Base-by-base conservation (phyloP, 1,140 invertebrate genomes). In the Drosophila quadrilineata region DNA sequence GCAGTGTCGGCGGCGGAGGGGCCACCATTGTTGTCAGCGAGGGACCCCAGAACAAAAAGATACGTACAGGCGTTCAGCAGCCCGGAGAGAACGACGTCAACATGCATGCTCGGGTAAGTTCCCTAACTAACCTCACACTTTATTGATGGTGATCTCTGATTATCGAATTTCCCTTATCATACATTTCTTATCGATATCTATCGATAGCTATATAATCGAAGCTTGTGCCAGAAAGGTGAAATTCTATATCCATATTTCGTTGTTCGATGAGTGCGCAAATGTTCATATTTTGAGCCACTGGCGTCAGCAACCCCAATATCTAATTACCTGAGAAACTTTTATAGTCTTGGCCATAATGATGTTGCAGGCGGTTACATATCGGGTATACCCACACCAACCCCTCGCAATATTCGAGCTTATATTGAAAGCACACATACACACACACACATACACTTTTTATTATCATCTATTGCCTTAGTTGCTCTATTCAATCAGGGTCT, bases 21-120 rank as follows among this genome's bases (percentile, higher is more conserved):
- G 80, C 87, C 46, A 88, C 84, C 56, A 88, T 85, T 38, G 82
- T 86, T 43, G 87, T 88, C 63, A 86, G 73, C 68, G 87, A 89
- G 59, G 87, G 87, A 58, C 87, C 87, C 65, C 87, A 89, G 45
- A 89, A 88, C 31, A 89, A 89, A 75, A 89, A 89, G 76, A 89
- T 89, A 65, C 87, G 87, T 50, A 89, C 87, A 58, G 87, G 87
- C 9, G 87, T 88, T 33, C 87, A 88, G 38, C 86, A 89, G 63
- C 63, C 87, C 22, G 84, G 87, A 31, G 87, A 89, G 10, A 77
- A 80, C 38, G 87, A 89, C 80, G 75, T 85, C 64, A 82, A 82
- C 48, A 85, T 88, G 84, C 84, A 86, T 76, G 84, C 73, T 72
- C 73, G 87, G 87, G 87, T 89, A 36, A 89, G 87, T 87, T n/a